Conservation (phyloP, 2,797 vertebrate species). For the Tenualosa thibaudeaui region DNA sequence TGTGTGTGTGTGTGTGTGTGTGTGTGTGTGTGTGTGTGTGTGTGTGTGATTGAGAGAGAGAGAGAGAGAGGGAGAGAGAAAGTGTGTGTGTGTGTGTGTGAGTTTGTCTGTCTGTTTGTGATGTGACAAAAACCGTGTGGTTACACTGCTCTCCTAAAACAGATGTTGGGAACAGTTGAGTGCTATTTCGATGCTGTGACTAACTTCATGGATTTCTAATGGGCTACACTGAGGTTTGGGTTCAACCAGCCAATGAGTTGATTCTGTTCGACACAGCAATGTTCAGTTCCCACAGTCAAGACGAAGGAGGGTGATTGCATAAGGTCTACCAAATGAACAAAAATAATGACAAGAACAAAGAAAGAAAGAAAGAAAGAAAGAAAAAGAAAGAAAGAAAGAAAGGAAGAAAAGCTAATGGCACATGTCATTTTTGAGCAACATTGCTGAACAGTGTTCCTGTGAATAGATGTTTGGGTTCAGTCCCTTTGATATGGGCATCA, state of each 20-base stretch:
- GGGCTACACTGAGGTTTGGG: constrained; percentile 27
- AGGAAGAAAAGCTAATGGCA: not conserved
- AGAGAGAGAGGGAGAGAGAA: too few relatives aligned
- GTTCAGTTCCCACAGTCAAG: constrained; percentile 8
- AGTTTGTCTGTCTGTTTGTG: not conserved
- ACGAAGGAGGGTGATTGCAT: not conserved
- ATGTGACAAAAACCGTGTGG: constrained; percentile 11
- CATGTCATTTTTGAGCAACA: too few relatives aligned
- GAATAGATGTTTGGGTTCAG: too few relatives aligned
- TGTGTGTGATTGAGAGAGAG: not conserved
- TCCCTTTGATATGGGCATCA: too few relatives aligned
- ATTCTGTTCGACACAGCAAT: constrained; percentile 31
- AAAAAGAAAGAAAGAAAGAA: not conserved
- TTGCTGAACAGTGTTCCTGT: too few relatives aligned
- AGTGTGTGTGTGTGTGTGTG: not conserved
- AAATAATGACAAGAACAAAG: not conserved
- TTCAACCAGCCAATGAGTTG: constrained; percentile 38
- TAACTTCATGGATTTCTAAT: constrained; percentile 36
- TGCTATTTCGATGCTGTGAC: constrained; percentile 27
- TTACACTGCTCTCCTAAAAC: constrained; percentile 39
- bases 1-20: not conserved
- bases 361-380: not conserved
- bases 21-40: constrained; percentile 4
- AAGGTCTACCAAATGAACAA: not conserved
- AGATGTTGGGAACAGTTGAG: constrained; percentile 32